Evolutionary conservation across 2,888 invertebrate genomes (phyloP).

Genomic region (Miltochrista miniata): DNA sequence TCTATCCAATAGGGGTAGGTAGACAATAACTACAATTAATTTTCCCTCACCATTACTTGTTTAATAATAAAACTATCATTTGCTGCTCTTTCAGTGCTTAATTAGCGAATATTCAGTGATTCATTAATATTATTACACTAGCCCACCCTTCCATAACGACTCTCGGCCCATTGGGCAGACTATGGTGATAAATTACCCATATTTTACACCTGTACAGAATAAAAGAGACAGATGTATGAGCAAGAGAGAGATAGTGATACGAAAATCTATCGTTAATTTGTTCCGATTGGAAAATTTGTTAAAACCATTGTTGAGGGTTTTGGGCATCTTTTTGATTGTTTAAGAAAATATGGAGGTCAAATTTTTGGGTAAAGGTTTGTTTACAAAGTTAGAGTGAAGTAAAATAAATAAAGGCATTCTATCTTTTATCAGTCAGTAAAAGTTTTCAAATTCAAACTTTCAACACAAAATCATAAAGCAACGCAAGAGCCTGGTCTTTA

Average conservation of each 20-base stretch:
- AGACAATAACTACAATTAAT: too few relatives aligned
- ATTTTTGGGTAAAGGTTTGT: not conserved
- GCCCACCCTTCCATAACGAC: conserved; percentile 43
- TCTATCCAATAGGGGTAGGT: too few relatives aligned
- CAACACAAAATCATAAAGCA: too few relatives aligned
- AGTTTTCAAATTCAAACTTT: too few relatives aligned
- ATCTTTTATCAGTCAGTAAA: too few relatives aligned
- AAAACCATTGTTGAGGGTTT: conserved; percentile 14
- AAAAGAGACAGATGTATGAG: conserved; percentile 12
- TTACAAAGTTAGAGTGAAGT: not conserved
- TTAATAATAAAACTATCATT: not conserved
- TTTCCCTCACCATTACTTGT: too few relatives aligned
- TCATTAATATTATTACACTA: conserved; percentile 29
- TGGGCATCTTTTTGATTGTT: conserved; percentile 4
- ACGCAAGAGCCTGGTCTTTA: too few relatives aligned
- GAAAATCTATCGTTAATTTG: conserved; percentile 29
- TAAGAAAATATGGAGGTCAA: not conserved
- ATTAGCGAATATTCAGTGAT: conserved; percentile 17
- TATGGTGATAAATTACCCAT: conserved; percentile 60
- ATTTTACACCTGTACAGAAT: conserved; percentile 48
- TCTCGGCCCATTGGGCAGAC: conserved; percentile 52
- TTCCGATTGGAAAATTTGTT: conserved; percentile 20
- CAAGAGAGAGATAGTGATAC: conserved; percentile 15
- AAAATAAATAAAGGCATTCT: too few relatives aligned
- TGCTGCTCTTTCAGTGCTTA: conserved; percentile 1